Evolutionary conservation across 2,113 vertebrate genomes (phyloP), one percentile per base, ranked within the genome.

Genomic region (Nothobranchius kuhntae): DNA sequence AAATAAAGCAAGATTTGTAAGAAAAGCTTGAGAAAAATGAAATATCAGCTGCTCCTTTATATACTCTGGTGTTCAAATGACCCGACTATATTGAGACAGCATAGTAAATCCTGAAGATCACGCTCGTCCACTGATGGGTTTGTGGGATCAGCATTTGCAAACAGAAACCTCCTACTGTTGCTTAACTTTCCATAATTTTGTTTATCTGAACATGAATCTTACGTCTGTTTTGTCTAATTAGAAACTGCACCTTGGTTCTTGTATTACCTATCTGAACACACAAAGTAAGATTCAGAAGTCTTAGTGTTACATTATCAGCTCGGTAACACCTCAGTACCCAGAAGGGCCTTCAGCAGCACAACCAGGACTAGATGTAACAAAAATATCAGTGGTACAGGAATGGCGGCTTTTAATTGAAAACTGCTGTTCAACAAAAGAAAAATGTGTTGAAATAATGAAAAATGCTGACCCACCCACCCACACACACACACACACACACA

Each of bases 321-420:
- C 38, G 7, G 38, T 24, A 56, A 56, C 13, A 15, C 13, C 2
- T 30, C 53, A 44, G 14, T 45, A 40, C 53, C n/a, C 4, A 36
- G 12, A 45, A 42, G 50, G 62, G 40, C 6, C 15, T 50, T 35
- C 13, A 24, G 26, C 38, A 13, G 50, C 13, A 35, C 7, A 30
- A 7, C 14, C 9, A 14, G 17, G 42, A 44, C 38, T 38, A 54
- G 9, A 9, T 35, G 12, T 71, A 78, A 67, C 68, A 56, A 57
- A 57, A 68, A 65, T 58, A 53, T 58, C 44, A 76, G 35, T 21
- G 15, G 35, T 35, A 1, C 10, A 59, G 61, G 46, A 44, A 65
- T 58, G 42, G 75, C 78, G 52, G 42, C 44, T 77, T 74, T 73
- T 38, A 56, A 38, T 86, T 77, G 65, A 51, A 55, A 52, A 48